phyloP scores from a whole-genome alignment of 2,113 vertebrate genomes.

The Silurus asotus region DNA sequence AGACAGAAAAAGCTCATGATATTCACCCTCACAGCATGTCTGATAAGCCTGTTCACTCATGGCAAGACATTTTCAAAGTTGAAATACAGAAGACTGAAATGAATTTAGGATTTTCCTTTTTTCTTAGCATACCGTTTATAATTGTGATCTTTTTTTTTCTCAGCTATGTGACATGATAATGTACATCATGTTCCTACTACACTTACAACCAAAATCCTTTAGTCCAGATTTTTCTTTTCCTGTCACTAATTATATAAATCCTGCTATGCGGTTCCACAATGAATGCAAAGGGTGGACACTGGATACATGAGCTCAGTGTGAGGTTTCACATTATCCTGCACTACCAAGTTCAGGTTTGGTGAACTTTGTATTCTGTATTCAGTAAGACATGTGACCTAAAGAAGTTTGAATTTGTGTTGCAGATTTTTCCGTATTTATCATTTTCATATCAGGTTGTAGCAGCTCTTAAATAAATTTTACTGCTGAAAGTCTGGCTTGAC shows the following conservation, averaged over 20 bases:
- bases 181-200: neutral
- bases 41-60: neutral
- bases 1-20: neutral
- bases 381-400: neutral
- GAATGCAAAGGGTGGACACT: no score
- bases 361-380: no score
- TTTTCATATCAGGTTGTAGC: no score
- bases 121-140: neutral
- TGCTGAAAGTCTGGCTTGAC: no score
- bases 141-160: neutral
- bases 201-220: neutral
- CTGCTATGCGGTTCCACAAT: neutral
- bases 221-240: no score
- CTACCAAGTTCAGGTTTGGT: no score
- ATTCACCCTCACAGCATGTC: neutral
- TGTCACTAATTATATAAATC: conserved; percentile 2
- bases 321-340: no score
- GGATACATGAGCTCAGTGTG: no score
- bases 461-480: no score
- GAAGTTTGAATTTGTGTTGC: neutral
- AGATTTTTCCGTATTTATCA: neutral
- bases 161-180: neutral
- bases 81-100: neutral
- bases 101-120: neutral
- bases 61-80: neutral